Base-by-base conservation (phyloP, 2,888 invertebrate species). In the Encarsia formosa region DNA sequence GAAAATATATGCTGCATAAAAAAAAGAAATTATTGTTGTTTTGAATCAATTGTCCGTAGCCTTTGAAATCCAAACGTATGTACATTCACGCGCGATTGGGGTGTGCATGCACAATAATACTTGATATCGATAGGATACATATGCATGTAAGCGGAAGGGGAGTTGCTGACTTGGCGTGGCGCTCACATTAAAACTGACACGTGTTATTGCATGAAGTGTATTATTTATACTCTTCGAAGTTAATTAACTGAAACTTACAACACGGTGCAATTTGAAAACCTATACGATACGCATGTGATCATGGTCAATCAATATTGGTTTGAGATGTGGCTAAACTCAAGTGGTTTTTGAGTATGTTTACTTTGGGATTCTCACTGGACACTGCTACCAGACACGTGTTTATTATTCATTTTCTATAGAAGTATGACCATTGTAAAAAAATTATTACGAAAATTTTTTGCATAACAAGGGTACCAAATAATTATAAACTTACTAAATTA, bases 171-270 rank as follows among this genome's bases (percentile, higher is more conserved):
- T n/a, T n/a, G 32, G 32, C 43, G 15, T 42, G 24, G 32, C 15
- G 19, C 39, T 51, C 54, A 41, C 49, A 51, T 43, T 55, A 65
- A 60, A 59, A 61, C 63, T 48, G 61, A 46, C 62, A 65, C 64
- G 63, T 63, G 61, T 44, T 45, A 48, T 46, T 34, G 41, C n/a
- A 48, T 58, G 49, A 43, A 56, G 61, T 38, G 26, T 18, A 48
- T 59, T 58, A 50, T 48, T 49, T 29, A 18, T 32, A 40, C 50
- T 48, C 52, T 57, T 52, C 16, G 41, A 42, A 61, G 54, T 61
- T 64, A 68, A 70, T 69, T 67, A 69, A 65, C 51, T 57, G 65
- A 67, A 69, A 64, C 57, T n/a, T n/a, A n/a, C n/a, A n/a, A n/a
- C n/a, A n/a, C n/a, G n/a, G n/a, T n/a, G n/a, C n/a, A n/a, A n/a